These are phyloP conservation scores for Prunella strophiata DNA, from an alignment of 2,797 vertebrate species.

Conservation along the genomic window DNA sequence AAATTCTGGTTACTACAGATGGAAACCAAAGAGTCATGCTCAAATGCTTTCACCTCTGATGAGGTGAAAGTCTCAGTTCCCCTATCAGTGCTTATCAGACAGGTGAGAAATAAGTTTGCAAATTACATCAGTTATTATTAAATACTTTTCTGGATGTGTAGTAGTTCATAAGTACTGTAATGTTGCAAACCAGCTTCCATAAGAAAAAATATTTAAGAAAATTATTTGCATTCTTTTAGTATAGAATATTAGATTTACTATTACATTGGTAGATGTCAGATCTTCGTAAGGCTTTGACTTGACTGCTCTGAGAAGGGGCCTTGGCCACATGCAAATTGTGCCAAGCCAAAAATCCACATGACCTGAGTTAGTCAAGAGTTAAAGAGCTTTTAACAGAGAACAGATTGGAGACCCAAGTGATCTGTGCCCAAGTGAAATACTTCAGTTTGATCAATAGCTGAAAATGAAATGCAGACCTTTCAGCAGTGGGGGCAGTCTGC, in stretches of 20 bases:
- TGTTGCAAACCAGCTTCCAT: not conserved
- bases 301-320: not conserved
- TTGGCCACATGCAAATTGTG: not conserved
- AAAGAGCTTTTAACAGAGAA: not conserved
- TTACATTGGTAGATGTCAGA: not conserved
- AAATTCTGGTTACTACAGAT: not conserved
- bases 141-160: not conserved
- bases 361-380: not conserved
- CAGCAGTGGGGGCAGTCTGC: not conserved
- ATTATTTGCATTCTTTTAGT: not conserved
- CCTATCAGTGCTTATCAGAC: not conserved
- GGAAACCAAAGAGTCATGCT: not conserved
- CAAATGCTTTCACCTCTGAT: not conserved
- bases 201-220: not conserved
- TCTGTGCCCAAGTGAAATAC: not conserved
- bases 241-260: not conserved
- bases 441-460: not conserved
- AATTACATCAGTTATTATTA: not conserved
- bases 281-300: not conserved
- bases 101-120: not conserved
- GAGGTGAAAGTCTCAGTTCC: not conserved
- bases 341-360: not conserved
- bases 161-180: not conserved
- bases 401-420: not conserved
- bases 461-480: not conserved